phyloP scores from a whole-genome alignment of 2,113 vertebrate genomes.

The Chelonoidis abingdonii region DNA sequence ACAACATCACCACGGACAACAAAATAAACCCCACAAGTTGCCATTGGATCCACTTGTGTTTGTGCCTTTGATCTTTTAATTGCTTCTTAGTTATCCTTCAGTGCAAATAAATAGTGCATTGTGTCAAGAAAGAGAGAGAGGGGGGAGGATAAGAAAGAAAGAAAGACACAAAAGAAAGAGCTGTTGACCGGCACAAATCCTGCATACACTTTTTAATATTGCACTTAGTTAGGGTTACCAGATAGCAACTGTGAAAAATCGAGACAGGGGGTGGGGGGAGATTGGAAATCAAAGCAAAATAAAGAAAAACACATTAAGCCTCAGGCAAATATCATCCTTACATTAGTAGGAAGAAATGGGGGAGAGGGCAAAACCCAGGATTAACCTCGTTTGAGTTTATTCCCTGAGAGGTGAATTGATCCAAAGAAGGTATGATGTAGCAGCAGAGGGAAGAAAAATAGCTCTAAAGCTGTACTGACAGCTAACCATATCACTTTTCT shows the following conservation, averaged over 20 bases:
- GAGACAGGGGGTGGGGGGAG: conserved; percentile 38
- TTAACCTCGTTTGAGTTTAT: conserved; percentile 55
- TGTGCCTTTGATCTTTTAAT: conserved; percentile 80
- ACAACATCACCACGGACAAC: neutral
- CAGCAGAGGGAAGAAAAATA: conserved; percentile 10
- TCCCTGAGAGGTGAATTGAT: conserved; percentile 68
- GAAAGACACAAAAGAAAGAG: conserved; percentile 66
- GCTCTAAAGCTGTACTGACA: conserved; percentile 17
- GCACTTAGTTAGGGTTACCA: too few relatives aligned
- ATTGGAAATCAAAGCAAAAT: conserved; percentile 73
- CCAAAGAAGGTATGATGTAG: conserved; percentile 9
- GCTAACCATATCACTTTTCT: conserved; percentile 60
- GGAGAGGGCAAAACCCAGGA: conserved; percentile 42
- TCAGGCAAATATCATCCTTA: conserved; percentile 57
- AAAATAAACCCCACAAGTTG: conserved; percentile 74
- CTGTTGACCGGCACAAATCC: too few relatives aligned
- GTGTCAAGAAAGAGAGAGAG: conserved; percentile 71
- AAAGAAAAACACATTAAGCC: conserved; percentile 67
- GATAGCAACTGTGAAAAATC: too few relatives aligned
- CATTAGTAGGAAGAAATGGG: conserved; percentile 55
- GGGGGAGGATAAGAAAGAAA: conserved; percentile 64
- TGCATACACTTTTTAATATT: too few relatives aligned
- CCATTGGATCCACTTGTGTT: conserved; percentile 72
- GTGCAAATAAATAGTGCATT: conserved; percentile 79
- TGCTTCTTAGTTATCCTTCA: conserved; percentile 79